Evolutionary conservation across 2,888 invertebrate species (phyloP).

Genomic region (Aleiodes leptofemur): DNA sequence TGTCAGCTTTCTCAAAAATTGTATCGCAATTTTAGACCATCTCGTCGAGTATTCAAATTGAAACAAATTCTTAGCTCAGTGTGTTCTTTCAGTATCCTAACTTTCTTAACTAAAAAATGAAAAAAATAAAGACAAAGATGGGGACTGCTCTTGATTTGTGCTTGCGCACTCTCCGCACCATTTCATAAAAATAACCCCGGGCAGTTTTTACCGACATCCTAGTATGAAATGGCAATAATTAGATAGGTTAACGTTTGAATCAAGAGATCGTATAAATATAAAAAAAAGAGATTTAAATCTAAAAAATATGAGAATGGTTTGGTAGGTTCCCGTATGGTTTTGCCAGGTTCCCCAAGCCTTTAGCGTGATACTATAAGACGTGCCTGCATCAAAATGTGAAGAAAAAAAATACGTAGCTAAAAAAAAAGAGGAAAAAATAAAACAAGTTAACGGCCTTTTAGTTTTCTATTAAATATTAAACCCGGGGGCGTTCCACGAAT

Average conservation of each 20-base stretch:
- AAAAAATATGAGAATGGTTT: conserved; percentile 51
- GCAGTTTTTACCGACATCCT: conserved; percentile 41
- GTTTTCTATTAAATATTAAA: conserved; percentile 62
- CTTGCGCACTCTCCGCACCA: conserved; percentile 38
- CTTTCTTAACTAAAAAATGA: no score
- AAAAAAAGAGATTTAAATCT: conserved; percentile 39
- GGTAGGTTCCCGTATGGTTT: conserved; percentile 63
- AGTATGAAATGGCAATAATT: conserved; percentile 49
- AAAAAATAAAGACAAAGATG: not conserved
- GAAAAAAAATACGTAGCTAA: conserved; percentile 66
- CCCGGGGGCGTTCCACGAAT: conserved; percentile 54
- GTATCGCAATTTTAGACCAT: no score
- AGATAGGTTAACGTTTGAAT: conserved; percentile 56
- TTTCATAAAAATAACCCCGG: conserved; percentile 36
- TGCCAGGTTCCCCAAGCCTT: conserved; percentile 67
- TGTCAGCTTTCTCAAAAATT: not conserved
- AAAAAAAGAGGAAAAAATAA: conserved; percentile 49
- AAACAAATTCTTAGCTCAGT: not conserved
- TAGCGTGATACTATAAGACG: conserved; percentile 75
- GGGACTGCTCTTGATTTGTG: conserved; percentile 30
- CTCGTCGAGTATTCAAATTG: no score
- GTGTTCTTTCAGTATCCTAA: not conserved
- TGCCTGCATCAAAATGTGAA: conserved; percentile 69
- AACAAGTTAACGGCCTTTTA: conserved; percentile 65
- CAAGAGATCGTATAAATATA: conserved; percentile 45